These are phyloP conservation scores for Uria aalge DNA, from an alignment of 2,113 vertebrate genomes.

Conservation along the genomic window DNA sequence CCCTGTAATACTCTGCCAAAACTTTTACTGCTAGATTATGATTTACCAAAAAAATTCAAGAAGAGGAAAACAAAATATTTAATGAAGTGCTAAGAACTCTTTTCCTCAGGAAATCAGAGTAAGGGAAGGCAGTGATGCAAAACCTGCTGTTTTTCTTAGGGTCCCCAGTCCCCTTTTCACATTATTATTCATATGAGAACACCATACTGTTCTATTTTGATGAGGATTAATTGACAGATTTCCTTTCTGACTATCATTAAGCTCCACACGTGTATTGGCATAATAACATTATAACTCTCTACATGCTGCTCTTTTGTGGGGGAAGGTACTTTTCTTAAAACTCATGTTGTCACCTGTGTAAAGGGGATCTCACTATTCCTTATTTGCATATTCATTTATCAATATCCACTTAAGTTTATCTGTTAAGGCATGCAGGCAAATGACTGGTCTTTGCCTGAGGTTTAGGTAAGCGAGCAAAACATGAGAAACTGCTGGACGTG, in stretches of 20 bases:
- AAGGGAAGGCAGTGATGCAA: background rate
- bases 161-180: background rate
- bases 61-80: background rate
- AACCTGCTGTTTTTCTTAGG: background rate
- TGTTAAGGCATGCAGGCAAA: background rate
- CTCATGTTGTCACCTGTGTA: background rate
- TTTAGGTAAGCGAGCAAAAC: background rate
- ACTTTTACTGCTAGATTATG: background rate
- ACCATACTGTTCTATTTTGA: background rate
- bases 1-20: constrained; percentile 5
- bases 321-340: background rate
- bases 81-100: background rate
- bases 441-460: background rate
- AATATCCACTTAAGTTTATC: background rate
- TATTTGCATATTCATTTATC: background rate
- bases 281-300: background rate
- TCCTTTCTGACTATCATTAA: background rate
- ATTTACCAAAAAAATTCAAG: constrained; percentile 16
- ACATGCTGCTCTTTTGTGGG: background rate
- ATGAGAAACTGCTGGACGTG: background rate
- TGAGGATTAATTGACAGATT: background rate
- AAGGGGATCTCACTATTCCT: background rate
- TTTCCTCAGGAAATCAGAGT: background rate
- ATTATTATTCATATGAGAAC: background rate
- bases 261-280: background rate